Evolutionary conservation across 2,797 vertebrate genomes (phyloP).

Genomic region (Calcarius lapponicus): DNA sequence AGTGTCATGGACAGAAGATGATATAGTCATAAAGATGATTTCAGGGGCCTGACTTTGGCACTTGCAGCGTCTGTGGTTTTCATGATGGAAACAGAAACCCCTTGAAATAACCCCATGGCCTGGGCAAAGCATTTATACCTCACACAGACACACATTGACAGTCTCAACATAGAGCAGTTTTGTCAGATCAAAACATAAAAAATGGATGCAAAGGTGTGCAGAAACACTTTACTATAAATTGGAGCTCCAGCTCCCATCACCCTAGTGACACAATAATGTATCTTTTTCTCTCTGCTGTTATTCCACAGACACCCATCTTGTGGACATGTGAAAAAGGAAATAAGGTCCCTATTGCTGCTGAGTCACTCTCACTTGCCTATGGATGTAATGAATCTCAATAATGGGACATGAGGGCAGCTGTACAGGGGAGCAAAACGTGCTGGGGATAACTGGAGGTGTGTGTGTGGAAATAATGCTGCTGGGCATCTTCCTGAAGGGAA

Average conservation of each 20-base stretch:
- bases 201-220: neutral
- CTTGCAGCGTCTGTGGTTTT: neutral
- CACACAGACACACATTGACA: neutral
- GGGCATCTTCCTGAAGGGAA: neutral
- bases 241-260: accelerated
- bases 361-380: constrained; percentile 1
- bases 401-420: neutral
- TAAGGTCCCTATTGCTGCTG: neutral
- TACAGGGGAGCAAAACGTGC: neutral
- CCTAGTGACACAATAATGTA: neutral
- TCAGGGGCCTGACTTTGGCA: neutral
- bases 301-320: neutral
- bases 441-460: neutral
- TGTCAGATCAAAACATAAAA: neutral
- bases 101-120: accelerated
- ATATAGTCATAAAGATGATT: neutral
- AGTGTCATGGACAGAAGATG: neutral
- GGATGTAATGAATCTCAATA: neutral
- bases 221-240: neutral
- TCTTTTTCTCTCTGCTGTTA: neutral
- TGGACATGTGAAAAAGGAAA: neutral
- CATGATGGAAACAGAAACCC: accelerated
- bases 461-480: neutral
- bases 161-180: neutral
- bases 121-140: neutral